These are phyloP conservation scores for Tiaroga cobitis DNA, from an alignment of 2,797 vertebrate species.

Conservation along the genomic window DNA sequence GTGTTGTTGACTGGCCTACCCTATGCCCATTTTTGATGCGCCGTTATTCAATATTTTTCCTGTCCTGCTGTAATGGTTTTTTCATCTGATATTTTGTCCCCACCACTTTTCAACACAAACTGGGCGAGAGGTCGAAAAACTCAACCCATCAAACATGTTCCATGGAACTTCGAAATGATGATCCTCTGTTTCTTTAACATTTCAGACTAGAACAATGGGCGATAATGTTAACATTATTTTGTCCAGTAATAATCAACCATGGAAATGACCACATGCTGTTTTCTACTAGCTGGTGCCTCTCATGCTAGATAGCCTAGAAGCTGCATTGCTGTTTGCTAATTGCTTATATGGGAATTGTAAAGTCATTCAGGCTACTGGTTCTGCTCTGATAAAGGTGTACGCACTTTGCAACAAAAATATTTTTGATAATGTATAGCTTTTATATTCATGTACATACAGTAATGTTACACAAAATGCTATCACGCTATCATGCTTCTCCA, in stretches of 20 bases:
- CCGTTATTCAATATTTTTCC: no score
- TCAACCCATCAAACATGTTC: background rate
- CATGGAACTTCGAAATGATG: background rate
- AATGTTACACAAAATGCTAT: background rate
- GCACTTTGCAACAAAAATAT: constrained; percentile 8
- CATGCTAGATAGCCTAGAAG: background rate
- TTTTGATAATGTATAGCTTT: background rate
- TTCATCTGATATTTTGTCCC: no score
- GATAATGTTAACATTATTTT: constrained; percentile 7
- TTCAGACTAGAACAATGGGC: background rate
- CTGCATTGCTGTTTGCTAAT: background rate
- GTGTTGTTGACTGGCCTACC: no score
- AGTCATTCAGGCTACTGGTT: constrained; percentile 3
- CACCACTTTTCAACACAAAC: no score
- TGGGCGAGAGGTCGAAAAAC: background rate
- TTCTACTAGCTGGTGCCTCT: background rate
- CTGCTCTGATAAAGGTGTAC: background rate
- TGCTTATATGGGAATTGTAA: constrained; percentile 38
- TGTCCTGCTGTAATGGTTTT: no score
- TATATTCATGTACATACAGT: background rate
- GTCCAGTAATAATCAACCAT: background rate
- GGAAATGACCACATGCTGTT: background rate
- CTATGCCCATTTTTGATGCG: no score
- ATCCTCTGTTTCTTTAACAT: background rate
- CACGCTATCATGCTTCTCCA: no score